Conservation (phyloP, 2,113 vertebrate species). For the Sinocyclocheilus anophthalmus region DNA sequence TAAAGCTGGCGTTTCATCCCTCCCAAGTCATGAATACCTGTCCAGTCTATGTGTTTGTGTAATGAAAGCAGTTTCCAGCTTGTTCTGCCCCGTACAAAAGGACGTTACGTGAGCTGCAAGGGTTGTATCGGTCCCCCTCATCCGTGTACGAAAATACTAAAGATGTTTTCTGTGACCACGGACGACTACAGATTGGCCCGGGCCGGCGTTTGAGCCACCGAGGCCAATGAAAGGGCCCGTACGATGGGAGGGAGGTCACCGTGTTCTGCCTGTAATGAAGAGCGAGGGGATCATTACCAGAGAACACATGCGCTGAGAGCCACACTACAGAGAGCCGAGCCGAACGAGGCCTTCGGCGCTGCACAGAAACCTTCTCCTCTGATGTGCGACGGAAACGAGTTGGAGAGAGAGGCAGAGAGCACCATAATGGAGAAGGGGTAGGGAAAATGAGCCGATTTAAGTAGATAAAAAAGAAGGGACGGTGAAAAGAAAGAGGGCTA, state of each 20-base stretch:
- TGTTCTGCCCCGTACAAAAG: background rate
- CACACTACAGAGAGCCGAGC: conserved; percentile 56
- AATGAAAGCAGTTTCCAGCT: background rate
- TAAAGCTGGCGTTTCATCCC: background rate
- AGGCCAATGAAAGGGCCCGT: conserved; percentile 30
- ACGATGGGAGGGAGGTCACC: conserved; percentile 25
- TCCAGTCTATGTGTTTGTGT: background rate
- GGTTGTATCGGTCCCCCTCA: conserved; percentile 1
- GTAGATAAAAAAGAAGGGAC: background rate
- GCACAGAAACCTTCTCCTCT: background rate
- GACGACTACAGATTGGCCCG: conserved; percentile 1
- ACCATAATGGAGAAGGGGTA: background rate
- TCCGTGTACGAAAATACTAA: background rate
- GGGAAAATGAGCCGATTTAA: background rate
- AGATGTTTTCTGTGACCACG: conserved; percentile 20
- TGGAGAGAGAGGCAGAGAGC: background rate
- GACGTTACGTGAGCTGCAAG: background rate
- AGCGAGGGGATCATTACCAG: conserved; percentile 24
- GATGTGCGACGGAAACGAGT: background rate
- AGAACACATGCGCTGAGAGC: conserved; percentile 32
- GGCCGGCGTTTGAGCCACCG: background rate
- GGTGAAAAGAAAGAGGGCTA: no score
- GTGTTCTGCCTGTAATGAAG: conserved; percentile 39
- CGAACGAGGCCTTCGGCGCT: background rate
- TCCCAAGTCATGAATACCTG: background rate